Percentiles rank a stretch among this genome's conserved stretches.
phyloP scores from a whole-genome alignment of 2,797 vertebrate species.

The Heterohyrax brucei region DNA sequence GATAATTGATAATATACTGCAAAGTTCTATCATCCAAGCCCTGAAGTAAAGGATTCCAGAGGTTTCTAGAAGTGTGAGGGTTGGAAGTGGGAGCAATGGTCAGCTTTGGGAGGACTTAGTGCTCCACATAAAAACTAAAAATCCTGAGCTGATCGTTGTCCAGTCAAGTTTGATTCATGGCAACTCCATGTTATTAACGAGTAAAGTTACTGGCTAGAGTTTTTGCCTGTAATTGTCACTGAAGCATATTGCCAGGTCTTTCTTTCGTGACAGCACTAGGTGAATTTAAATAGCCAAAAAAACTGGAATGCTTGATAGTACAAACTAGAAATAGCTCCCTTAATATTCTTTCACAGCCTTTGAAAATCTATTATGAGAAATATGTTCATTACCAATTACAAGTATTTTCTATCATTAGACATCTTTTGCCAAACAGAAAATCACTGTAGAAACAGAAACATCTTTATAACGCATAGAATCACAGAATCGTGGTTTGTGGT shows the following conservation, averaged over 20 bases:
- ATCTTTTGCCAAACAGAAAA: slow-evolving; percentile 18
- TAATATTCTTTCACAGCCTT: slow-evolving; percentile 56
- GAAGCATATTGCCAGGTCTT: background rate
- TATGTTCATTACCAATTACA: background rate
- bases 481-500: background rate
- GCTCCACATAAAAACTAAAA: background rate
- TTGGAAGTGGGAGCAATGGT: background rate
- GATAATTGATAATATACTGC: background rate
- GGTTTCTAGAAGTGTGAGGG: background rate
- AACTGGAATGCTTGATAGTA: background rate
- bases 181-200: background rate
- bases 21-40: slow-evolving; percentile 31
- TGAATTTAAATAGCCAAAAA: background rate
- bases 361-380: slow-evolving; percentile 46
- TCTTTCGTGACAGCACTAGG: background rate
- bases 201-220: background rate
- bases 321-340: background rate
- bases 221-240: background rate
- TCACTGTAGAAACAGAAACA: slow-evolving; percentile 13
- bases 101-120: slow-evolving; percentile 33
- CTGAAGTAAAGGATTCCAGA: background rate
- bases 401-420: slow-evolving; percentile 6
- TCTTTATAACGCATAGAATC: background rate
- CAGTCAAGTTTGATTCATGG: background rate
- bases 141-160: background rate